Percentiles rank a stretch among this genome's conserved stretches.
phyloP scores from a whole-genome alignment of 2,797 vertebrate genomes.

The Mus spretus region DNA sequence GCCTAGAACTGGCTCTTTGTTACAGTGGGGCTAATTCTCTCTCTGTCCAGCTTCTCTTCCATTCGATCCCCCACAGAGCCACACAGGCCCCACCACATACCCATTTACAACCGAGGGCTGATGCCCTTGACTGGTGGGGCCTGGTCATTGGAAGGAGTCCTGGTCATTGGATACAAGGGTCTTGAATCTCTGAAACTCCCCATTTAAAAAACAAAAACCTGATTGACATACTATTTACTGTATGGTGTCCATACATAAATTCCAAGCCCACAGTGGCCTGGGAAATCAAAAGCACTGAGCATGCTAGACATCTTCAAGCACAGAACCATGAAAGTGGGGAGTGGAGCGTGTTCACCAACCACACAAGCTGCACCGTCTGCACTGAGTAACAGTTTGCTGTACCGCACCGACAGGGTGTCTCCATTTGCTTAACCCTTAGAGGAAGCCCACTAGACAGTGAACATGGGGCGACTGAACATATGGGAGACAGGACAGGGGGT shows the following conservation, averaged over 20 bases:
- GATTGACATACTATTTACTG: background rate
- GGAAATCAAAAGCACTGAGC: background rate
- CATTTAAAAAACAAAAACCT: background rate
- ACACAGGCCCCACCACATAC: background rate
- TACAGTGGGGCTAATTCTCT: background rate
- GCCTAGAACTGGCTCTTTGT: background rate
- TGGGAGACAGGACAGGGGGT: background rate
- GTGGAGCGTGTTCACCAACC: background rate
- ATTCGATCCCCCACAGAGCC: background rate
- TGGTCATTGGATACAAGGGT: background rate
- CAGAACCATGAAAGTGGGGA: background rate
- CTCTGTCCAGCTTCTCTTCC: background rate
- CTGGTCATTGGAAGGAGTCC: background rate
- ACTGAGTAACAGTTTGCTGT: background rate
- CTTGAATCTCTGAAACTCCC: background rate
- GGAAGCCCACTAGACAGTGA: background rate
- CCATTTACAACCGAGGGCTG: background rate
- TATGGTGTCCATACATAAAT: constrained; percentile 36
- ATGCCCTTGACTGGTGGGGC: background rate
- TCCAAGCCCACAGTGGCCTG: background rate
- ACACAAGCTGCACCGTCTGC: background rate
- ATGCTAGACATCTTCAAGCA: background rate
- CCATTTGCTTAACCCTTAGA: constrained; percentile 4
- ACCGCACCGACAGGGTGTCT: background rate
- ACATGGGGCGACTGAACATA: background rate